phyloP scores from a whole-genome alignment of 2,113 vertebrate genomes.

The Elaphurus davidianus region DNA sequence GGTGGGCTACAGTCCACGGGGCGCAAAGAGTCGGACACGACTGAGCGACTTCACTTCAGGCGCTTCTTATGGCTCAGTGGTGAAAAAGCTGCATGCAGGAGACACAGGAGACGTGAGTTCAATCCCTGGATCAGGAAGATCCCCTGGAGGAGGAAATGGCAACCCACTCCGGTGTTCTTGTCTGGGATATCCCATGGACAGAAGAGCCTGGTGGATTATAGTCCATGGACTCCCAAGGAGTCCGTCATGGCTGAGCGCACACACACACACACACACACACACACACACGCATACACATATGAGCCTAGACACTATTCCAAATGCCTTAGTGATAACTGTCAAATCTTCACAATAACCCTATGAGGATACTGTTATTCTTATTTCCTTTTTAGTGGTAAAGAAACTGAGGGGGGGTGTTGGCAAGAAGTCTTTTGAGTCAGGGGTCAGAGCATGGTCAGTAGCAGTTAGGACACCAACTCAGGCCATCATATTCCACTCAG shows the following conservation, averaged over 20 bases:
- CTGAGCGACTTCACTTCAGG: too few species aligned
- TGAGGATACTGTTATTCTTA: not conserved
- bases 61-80: not conserved
- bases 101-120: rapidly evolving
- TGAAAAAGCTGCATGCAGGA: not conserved
- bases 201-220: not conserved
- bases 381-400: not conserved
- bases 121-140: not conserved
- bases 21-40: too few species aligned
- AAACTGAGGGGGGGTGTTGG: not conserved
- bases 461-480: not conserved
- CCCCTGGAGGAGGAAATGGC: not conserved
- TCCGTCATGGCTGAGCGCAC: not conserved
- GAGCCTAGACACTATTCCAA: not conserved
- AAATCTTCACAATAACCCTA: not conserved
- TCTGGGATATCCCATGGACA: not conserved
- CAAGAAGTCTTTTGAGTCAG: not conserved
- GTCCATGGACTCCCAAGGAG: not conserved
- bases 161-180: not conserved
- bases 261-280: not conserved
- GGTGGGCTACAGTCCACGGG: too few species aligned
- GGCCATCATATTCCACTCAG: not conserved
- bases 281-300: rapidly evolving
- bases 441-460: not conserved
- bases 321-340: not conserved